phyloP scores from a whole-genome alignment of 1,140 invertebrate genomes.

The Liolophura sinensis region DNA sequence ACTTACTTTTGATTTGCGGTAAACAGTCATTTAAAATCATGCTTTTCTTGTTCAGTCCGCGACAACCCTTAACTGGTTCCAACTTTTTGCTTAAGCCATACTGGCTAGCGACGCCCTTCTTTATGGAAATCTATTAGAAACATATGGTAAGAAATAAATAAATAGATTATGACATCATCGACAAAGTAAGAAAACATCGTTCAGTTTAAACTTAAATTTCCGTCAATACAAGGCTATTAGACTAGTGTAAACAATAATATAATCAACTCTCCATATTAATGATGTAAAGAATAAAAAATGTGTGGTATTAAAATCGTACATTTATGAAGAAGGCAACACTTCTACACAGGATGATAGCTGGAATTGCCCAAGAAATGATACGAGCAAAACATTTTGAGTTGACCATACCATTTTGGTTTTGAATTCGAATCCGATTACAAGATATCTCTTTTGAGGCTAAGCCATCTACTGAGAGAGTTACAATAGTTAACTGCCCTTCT shows the following conservation, averaged over 20 bases:
- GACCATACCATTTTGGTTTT: too few relatives aligned
- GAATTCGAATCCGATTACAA: too few relatives aligned
- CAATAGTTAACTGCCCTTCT: too few relatives aligned
- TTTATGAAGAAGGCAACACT: neutral
- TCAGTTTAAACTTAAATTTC: neutral
- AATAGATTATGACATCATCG: slow-evolving; percentile 3
- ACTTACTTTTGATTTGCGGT: slow-evolving; percentile 47
- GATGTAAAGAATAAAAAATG: too few relatives aligned
- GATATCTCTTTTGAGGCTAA: too few relatives aligned
- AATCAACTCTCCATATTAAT: too few relatives aligned
- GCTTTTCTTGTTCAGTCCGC: slow-evolving; percentile 41
- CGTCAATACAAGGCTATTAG: neutral
- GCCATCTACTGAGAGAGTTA: too few relatives aligned
- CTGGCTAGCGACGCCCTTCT: slow-evolving; percentile 24
- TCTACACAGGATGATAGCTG: neutral
- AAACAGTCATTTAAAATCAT: slow-evolving; percentile 51
- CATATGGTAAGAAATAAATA: neutral
- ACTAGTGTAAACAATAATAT: neutral
- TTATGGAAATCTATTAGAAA: slow-evolving; percentile 28
- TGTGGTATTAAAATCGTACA: too few relatives aligned
- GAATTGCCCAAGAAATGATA: neutral
- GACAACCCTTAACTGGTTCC: slow-evolving; percentile 40
- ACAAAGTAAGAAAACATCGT: slow-evolving; percentile 5
- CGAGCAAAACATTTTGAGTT: too few relatives aligned
- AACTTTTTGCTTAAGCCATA: slow-evolving; percentile 48